Evolutionary conservation across 2,888 invertebrate species (phyloP).

Genomic region (Choreutis nemorana): DNA sequence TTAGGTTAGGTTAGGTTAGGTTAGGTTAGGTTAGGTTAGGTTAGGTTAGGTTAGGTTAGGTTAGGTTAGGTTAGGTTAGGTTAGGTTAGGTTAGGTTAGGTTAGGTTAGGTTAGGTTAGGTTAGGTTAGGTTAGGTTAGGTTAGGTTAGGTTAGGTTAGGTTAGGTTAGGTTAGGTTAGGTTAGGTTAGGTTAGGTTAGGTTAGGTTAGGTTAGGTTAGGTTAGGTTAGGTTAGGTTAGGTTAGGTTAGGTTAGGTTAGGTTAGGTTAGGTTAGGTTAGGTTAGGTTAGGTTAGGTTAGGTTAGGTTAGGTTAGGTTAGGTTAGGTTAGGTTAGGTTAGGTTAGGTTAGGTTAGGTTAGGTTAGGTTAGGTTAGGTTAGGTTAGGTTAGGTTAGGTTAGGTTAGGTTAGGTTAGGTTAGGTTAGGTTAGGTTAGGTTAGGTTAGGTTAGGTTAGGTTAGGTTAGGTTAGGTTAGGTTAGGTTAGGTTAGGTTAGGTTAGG

Average conservation of each 20-base stretch:
- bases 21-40: too few species aligned
- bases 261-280: conserved; percentile 11
- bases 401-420: too few species aligned
- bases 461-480: too few species aligned
- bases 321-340: conserved; percentile 3
- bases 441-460: too few species aligned
- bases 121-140: conserved; percentile 6
- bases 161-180: conserved; percentile 6
- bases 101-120: conserved; percentile 6
- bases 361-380: too few species aligned
- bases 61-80: background rate
- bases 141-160: conserved; percentile 8
- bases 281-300: too few species aligned
- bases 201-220: conserved; percentile 10
- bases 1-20: too few species aligned
- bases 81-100: conserved; percentile 2
- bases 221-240: conserved; percentile 11
- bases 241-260: conserved; percentile 10
- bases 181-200: conserved; percentile 7
- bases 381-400: too few species aligned
- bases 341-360: too few species aligned
- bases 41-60: background rate
- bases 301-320: conserved; percentile 3
- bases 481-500: too few species aligned
- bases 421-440: too few species aligned